Evolutionary conservation across 64 coral and sea anemone species (phyloP).

Genomic region (Stichodactyla mertensii): DNA sequence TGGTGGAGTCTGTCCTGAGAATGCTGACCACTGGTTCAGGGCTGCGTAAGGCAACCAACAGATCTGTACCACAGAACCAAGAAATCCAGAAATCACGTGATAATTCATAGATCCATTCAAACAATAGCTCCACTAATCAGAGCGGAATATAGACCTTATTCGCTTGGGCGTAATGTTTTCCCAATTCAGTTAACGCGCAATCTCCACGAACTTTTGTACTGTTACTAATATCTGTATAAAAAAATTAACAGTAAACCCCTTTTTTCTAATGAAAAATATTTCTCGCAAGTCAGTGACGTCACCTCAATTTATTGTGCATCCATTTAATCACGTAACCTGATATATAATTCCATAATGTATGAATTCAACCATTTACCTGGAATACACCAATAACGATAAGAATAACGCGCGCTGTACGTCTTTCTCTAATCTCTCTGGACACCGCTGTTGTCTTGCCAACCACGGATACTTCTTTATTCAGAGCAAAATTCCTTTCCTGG

Average conservation of each 20-base stretch:
- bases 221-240: too few species aligned
- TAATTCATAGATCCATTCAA: too few species aligned
- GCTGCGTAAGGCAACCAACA: conserved; percentile 28
- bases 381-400: conserved; percentile 19
- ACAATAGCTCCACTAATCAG: too few species aligned
- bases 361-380: neutral
- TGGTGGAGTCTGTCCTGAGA: neutral
- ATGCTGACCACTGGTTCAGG: conserved; percentile 23
- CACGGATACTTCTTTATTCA: neutral
- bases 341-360: neutral
- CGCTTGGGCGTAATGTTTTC: too few species aligned
- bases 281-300: too few species aligned
- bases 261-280: too few species aligned
- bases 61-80: neutral
- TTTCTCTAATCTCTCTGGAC: neutral
- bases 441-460: neutral
- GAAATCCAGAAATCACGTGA: neutral
- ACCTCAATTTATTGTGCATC: too few species aligned
- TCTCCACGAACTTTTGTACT: too few species aligned
- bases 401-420: conserved; percentile 19
- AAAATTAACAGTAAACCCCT: too few species aligned
- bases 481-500: neutral
- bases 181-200: too few species aligned
- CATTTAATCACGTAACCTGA: neutral
- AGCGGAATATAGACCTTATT: too few species aligned